Base-by-base conservation (phyloP, 2,888 invertebrate genomes). In the Lumbricus terrestris region DNA sequence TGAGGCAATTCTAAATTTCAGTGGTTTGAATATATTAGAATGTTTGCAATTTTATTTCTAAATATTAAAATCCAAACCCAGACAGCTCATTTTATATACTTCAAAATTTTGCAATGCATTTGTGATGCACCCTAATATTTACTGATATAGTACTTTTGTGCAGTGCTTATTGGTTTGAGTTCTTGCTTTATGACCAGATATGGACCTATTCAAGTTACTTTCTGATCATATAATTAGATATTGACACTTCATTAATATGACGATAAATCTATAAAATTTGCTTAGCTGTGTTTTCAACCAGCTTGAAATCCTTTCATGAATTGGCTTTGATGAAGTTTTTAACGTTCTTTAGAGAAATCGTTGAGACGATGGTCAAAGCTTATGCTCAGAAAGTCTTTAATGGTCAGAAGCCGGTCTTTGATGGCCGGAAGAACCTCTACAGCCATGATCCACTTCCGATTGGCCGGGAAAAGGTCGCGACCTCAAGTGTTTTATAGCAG, bases 391-490 rank as follows among this genome's bases (percentile, higher is more conserved):
- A 98, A 96, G 98, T 99, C 95, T 99, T 99, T 96, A 97, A 98
- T 93, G 97, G 97, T 93, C 96, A 98, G 92, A 98, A 98, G 89
- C 93, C 93, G 16, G 99, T 99, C 90, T 99, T 99, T 96, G 99
- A 99, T 96, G 99, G 99, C 89, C 96, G 99, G 93, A 98, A 98
- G 95, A 99, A 99, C 96, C 96, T 99, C 94, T 99, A 99, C 95
- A 99, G 99, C 90, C 96, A 99, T 94, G 99, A 99, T 95, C 98
- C 98, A 37, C 96, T 99, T 94, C 99, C 99, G 34, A 29, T 99
- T 95, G 99, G 99, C 92, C 98, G 98, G 95, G 98, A 99, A 93
- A 97, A 98, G 95, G 97, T 99, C 20, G 11, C 82, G 5, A 29
- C n/a, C 69, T 69, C 47, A 47, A 47, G 47, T 15, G 23, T 13